Evolutionary conservation across 2,797 vertebrate genomes (phyloP).

Genomic region (Pseudochirops corinnae): DNA sequence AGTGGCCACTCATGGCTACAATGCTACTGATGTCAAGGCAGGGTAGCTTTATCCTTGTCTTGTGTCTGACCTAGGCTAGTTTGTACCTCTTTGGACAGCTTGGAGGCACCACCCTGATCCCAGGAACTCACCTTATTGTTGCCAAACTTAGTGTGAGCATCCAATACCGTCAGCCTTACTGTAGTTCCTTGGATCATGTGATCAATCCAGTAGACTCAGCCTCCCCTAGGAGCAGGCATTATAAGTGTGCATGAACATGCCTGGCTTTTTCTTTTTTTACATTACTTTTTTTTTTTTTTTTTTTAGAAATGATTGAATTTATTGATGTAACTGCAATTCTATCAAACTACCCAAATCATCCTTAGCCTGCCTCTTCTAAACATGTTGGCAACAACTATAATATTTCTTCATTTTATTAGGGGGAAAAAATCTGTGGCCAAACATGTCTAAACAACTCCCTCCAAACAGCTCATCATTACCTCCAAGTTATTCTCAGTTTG

Average conservation of each 20-base stretch:
- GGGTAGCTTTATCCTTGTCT: not conserved
- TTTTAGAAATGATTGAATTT: not conserved
- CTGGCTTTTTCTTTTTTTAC: not conserved
- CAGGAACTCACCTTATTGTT: not conserved
- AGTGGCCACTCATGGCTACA: not conserved
- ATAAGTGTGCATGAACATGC: not conserved
- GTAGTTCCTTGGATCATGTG: not conserved
- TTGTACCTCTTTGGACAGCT: not conserved
- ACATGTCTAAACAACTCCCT: constrained; percentile 35
- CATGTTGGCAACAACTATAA: not conserved
- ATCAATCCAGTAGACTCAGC: not conserved
- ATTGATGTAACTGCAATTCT: constrained; percentile 3
- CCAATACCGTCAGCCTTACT: not conserved
- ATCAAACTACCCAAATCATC: not conserved
- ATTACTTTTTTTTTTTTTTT: not conserved
- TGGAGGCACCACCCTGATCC: not conserved
- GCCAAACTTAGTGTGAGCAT: not conserved
- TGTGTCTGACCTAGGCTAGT: not conserved
- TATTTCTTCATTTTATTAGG: constrained; percentile 28
- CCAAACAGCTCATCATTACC: constrained; percentile 2
- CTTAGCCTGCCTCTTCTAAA: not conserved
- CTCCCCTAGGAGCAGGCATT: not conserved
- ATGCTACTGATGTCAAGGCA: not conserved
- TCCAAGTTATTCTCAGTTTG: constrained; percentile 52
- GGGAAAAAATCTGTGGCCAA: not conserved